Conservation (phyloP, 2,888 invertebrate species). For the Chironomus tentans region DNA sequence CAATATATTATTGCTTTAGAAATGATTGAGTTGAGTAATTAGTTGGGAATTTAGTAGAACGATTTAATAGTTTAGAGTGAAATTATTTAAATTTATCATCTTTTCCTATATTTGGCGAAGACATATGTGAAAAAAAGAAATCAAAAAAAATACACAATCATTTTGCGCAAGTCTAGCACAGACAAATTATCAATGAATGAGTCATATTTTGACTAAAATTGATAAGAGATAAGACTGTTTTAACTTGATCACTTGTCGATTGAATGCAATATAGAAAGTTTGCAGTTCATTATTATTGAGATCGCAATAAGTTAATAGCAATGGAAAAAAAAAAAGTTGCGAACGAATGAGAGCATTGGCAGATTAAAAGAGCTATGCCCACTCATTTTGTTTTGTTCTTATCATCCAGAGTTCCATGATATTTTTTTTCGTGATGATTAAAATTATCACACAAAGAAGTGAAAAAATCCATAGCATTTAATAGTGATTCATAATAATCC, state of each 20-base stretch:
- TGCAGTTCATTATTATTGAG: not conserved
- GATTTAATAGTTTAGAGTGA: too few species aligned
- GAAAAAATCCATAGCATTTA: not conserved
- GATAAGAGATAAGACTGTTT: not conserved
- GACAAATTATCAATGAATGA: not conserved
- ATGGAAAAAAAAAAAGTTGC: not conserved
- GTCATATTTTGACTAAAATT: not conserved
- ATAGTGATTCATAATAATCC: not conserved
- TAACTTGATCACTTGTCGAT: not conserved
- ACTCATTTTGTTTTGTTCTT: not conserved
- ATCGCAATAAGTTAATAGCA: not conserved
- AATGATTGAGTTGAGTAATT: too few species aligned
- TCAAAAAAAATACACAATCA: not conserved
- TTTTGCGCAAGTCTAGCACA: not conserved
- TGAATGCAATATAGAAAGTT: not conserved
- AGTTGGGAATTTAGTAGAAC: too few species aligned
- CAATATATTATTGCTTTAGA: too few species aligned
- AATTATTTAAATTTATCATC: too few species aligned
- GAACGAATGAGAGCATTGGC: not conserved
- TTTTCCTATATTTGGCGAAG: too few species aligned
- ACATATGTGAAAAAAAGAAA: too few species aligned
- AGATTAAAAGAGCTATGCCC: not conserved
- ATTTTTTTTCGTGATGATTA: not conserved
- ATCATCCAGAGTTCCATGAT: not conserved
- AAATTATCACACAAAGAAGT: not conserved